Percentiles rank a stretch among this genome's conserved stretches.
These are phyloP conservation scores for Microctenopoma stevenorrisi DNA, from an alignment of 2,797 vertebrate species.

Conservation along the genomic window DNA sequence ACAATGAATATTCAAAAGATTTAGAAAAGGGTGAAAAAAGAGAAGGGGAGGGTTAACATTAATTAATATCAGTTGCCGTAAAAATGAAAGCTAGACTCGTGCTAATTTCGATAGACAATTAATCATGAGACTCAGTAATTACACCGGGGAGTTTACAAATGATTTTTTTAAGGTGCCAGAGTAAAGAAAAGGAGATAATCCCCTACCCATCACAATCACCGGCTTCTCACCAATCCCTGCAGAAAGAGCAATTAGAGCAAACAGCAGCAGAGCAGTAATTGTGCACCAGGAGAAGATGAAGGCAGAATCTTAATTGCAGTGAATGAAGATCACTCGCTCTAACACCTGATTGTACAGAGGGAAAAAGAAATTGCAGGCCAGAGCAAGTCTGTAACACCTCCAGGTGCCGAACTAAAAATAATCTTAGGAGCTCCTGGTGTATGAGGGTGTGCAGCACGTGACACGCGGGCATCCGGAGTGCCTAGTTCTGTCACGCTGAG, in stretches of 20 bases:
- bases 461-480: slow-evolving; percentile 85
- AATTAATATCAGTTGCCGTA: slow-evolving; percentile 99
- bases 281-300: slow-evolving; percentile 91
- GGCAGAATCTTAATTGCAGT: slow-evolving; percentile 94
- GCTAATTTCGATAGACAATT: slow-evolving; percentile 99
- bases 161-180: slow-evolving; percentile 91
- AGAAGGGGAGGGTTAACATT: slow-evolving; percentile 92
- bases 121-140: slow-evolving; percentile 99
- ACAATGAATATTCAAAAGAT: slow-evolving; percentile 98
- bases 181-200: slow-evolving; percentile 93
- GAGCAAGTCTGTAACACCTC: slow-evolving; percentile 84
- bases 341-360: slow-evolving; percentile 88
- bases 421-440: slow-evolving; percentile 80
- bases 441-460: slow-evolving; percentile 78
- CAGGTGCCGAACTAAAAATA: slow-evolving; percentile 94
- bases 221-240: slow-evolving; percentile 95
- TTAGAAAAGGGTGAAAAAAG: slow-evolving; percentile 83
- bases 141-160: slow-evolving; percentile 99
- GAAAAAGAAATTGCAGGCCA: slow-evolving; percentile 82
- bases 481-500: slow-evolving; percentile 67
- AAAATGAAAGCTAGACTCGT: slow-evolving; percentile 98
- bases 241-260: slow-evolving; percentile 97
- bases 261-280: slow-evolving; percentile 95
- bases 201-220: slow-evolving; percentile 94
- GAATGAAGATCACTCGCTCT: slow-evolving; percentile 91